Evolutionary conservation across 37 sponge, comb jelly and placozoan species (phyloP).

Genomic region (Ianthella basta): DNA sequence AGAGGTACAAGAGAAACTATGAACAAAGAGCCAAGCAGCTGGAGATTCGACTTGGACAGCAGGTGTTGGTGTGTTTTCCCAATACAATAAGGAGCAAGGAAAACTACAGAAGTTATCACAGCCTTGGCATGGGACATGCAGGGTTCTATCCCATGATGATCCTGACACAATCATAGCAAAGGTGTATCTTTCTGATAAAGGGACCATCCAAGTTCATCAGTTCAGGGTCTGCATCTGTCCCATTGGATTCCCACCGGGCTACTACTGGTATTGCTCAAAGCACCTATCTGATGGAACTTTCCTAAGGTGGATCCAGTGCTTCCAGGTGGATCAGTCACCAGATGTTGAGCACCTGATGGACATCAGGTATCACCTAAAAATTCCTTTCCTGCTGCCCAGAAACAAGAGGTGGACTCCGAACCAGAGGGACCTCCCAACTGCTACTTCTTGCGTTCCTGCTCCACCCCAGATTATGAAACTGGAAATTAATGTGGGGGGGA

Average conservation of each 20-base stretch:
- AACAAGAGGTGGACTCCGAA: too few relatives aligned
- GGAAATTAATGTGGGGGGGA: too few relatives aligned
- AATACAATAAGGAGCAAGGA: slow-evolving; percentile 47
- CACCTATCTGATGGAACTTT: not conserved
- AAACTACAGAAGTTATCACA: slow-evolving; percentile 38
- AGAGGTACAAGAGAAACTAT: slow-evolving; percentile 34
- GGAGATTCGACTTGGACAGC: slow-evolving; percentile 34
- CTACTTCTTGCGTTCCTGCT: too few relatives aligned
- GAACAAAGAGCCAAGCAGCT: not conserved
- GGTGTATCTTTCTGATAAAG: slow-evolving; percentile 49
- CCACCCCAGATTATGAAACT: too few relatives aligned
- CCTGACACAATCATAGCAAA: slow-evolving; percentile 35
- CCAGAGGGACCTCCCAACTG: too few relatives aligned
- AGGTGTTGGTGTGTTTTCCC: slow-evolving; percentile 44
- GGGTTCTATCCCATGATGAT: not conserved
- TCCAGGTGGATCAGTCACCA: too few relatives aligned
- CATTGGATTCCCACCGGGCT: slow-evolving; percentile 35
- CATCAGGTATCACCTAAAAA: too few relatives aligned
- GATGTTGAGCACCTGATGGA: too few relatives aligned
- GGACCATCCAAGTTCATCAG: slow-evolving; percentile 46
- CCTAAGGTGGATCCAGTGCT: slow-evolving; percentile 50
- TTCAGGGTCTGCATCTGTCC: slow-evolving; percentile 42
- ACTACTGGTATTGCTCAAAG: slow-evolving; percentile 48
- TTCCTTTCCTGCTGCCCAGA: too few relatives aligned
- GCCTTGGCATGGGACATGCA: slow-evolving; percentile 53